Conservation (phyloP, 2,113 vertebrate genomes). For the Cyprinus carpio region DNA sequence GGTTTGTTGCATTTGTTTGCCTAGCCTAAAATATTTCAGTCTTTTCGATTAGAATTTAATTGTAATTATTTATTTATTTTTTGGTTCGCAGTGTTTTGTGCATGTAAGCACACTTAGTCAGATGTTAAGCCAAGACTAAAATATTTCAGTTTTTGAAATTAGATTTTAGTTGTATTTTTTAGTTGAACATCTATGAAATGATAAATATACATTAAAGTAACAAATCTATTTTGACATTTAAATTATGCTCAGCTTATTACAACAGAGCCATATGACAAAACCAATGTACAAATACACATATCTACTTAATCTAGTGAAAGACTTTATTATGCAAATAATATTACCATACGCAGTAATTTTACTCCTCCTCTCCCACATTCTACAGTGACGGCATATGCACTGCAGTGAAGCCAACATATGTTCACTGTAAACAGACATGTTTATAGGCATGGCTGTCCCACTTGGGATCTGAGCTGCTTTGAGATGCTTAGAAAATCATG, state of each 20-base stretch:
- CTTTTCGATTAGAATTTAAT: neutral
- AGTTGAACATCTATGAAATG: neutral
- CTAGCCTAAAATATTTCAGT: neutral
- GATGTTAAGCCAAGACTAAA: neutral
- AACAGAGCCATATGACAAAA: neutral
- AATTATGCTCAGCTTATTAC: neutral
- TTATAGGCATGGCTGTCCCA: neutral
- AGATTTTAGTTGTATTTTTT: neutral
- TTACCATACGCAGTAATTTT: neutral
- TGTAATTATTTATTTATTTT: neutral
- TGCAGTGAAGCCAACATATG: conserved; percentile 28
- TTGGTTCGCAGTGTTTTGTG: neutral
- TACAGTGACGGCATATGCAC: neutral
- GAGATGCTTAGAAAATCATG: conserved; percentile 24
- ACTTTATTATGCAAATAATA: neutral
- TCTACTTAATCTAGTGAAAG: neutral
- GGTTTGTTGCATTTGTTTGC: neutral
- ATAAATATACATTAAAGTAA: neutral
- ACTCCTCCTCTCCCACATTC: neutral
- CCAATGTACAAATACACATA: neutral
- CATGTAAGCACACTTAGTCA: neutral
- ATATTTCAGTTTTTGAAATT: neutral
- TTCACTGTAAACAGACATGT: neutral
- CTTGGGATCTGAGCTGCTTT: conserved; percentile 52
- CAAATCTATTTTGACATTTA: neutral